phyloP scores from a whole-genome alignment of 1,140 invertebrate genomes.

The Trichogramma pretiosum region DNA sequence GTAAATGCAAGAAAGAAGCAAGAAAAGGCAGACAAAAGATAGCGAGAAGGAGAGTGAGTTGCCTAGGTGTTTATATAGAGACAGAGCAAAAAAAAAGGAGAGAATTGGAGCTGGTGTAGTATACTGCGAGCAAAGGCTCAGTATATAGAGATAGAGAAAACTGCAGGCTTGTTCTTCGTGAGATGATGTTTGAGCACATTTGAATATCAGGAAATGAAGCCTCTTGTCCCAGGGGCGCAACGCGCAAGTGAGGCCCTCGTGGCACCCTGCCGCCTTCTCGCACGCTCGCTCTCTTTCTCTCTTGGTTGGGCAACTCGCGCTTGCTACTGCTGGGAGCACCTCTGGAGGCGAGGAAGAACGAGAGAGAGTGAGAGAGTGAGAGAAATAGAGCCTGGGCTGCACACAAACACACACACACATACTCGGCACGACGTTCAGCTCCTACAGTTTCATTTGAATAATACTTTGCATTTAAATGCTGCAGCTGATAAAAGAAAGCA shows the following conservation, averaged over 20 bases:
- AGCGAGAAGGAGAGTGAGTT: neutral
- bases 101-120: too few species aligned
- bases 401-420: too few species aligned
- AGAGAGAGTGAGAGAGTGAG: too few species aligned
- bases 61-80: too few species aligned
- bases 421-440: slow-evolving; percentile 5
- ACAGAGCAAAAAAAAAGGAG: too few species aligned
- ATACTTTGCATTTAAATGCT: slow-evolving; percentile 44
- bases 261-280: neutral
- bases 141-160: neutral
- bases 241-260: slow-evolving; percentile 1
- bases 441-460: slow-evolving; percentile 43
- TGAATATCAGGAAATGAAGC: slow-evolving; percentile 45
- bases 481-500: slow-evolving; percentile 38
- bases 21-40: neutral
- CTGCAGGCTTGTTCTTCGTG: neutral
- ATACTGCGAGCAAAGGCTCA: too few species aligned
- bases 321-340: neutral
- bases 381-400: too few species aligned
- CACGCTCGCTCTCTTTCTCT: neutral
- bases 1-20: too few species aligned
- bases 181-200: slow-evolving; percentile 42
- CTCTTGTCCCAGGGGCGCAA: slow-evolving; percentile 30
- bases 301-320: neutral
- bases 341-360: too few species aligned